A percentile compares a stretch with the other conserved stretches of the same genome.
Conservation (phyloP, 2,888 invertebrate genomes). For the Mythimna ferrago region DNA sequence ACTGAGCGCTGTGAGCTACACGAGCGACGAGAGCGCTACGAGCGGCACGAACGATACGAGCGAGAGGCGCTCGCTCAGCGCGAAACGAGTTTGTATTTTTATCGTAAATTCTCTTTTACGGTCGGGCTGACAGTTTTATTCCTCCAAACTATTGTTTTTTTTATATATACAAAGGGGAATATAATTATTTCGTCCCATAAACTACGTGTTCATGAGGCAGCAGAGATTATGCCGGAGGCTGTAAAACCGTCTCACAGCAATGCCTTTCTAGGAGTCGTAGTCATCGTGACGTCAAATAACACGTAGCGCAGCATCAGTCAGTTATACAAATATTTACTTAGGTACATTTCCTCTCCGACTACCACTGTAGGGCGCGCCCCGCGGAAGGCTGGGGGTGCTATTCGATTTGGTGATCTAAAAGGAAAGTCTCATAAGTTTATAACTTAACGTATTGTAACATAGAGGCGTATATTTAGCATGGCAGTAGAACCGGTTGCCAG, state of each 20-base stretch:
- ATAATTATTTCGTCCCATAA: neutral
- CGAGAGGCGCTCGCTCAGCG: neutral
- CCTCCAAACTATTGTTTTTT: constrained; percentile 26
- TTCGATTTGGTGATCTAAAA: neutral
- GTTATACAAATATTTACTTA: no score
- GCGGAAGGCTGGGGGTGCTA: neutral
- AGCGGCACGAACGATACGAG: neutral
- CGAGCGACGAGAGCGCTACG: neutral
- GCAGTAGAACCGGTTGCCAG: no score
- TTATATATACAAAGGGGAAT: neutral
- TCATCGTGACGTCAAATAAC: neutral
- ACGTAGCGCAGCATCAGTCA: neutral
- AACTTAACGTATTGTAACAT: neutral
- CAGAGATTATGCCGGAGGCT: neutral
- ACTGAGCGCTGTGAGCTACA: neutral
- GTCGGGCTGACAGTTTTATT: constrained; percentile 29
- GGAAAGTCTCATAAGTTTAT: neutral
- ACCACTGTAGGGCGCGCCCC: neutral
- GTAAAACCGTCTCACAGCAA: neutral
- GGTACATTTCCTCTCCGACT: neutral
- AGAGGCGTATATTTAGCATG: neutral
- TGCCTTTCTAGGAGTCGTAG: neutral
- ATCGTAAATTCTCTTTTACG: constrained; percentile 32
- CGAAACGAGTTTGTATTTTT: constrained; percentile 10
- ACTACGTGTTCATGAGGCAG: neutral